Conservation (phyloP, 2,888 invertebrate species). For the Cryptus armator region DNA sequence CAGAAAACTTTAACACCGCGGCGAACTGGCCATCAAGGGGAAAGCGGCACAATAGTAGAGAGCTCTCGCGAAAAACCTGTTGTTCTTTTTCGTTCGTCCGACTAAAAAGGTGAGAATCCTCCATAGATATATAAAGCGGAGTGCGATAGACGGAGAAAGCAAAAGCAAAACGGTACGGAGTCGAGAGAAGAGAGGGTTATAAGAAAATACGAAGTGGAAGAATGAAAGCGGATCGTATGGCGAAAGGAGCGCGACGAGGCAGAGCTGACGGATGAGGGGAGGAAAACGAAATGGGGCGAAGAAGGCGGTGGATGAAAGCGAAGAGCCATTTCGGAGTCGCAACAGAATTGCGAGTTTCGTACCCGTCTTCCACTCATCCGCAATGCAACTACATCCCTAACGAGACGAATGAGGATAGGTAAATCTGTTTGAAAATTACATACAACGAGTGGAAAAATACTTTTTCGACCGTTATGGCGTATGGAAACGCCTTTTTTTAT, state of each 20-base stretch:
- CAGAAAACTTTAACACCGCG: slow-evolving; percentile 11
- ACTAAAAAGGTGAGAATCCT: slow-evolving; percentile 47
- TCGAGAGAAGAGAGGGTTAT: slow-evolving; percentile 43
- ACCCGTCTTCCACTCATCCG: slow-evolving; percentile 31
- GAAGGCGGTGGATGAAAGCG: slow-evolving; percentile 47
- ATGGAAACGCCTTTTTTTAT: no score
- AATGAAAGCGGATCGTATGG: slow-evolving; percentile 45
- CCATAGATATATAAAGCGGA: slow-evolving; percentile 47
- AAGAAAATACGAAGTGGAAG: slow-evolving; percentile 61
- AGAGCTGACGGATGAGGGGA: slow-evolving; percentile 36
- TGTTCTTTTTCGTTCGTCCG: slow-evolving; percentile 34
- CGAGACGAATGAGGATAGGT: not conserved
- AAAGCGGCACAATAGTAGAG: slow-evolving; percentile 53
- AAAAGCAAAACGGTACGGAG: slow-evolving; percentile 31
- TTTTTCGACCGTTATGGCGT: not conserved
- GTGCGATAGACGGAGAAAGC: slow-evolving; percentile 48
- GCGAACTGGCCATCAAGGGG: slow-evolving; percentile 23
- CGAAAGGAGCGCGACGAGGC: slow-evolving; percentile 3
- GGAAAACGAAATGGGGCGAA: slow-evolving; percentile 59
- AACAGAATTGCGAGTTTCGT: slow-evolving; percentile 26
- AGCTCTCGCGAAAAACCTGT: slow-evolving; percentile 39
- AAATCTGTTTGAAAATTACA: slow-evolving; percentile 48
- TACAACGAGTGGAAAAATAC: not conserved
- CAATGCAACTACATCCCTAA: not conserved
- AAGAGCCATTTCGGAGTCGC: slow-evolving; percentile 56